Evolutionary conservation across 2,888 invertebrate species (phyloP), one percentile per base, ranked within the genome.

Genomic region (Drepanosiphum platanoidis): DNA sequence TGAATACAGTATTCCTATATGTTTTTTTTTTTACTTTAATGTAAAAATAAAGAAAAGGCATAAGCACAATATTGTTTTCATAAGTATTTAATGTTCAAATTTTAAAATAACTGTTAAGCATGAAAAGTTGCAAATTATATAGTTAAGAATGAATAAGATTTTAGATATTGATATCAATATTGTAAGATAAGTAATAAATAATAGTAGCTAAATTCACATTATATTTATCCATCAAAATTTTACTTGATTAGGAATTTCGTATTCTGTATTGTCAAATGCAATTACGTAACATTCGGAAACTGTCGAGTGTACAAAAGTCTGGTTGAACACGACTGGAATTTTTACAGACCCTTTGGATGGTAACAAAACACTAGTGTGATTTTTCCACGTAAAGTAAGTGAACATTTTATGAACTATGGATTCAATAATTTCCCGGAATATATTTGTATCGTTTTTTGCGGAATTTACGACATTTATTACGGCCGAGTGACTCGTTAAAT

Each of bases 301-400:
- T 3, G 84, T 15, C 0, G 75, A 68, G 8, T 22, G 22, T 3
- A 77, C 68, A 2, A 68, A 64, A 15, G 58, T 36, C n/a, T 39
- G 36, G 39, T 84, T 77, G 52, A 84, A 84, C n/a, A 39, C 30
- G 13, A 84, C 68, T 2, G 84, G 74, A n/a, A 84, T 30, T 52
- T 58, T 75, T 22, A 58, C 75, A 22, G 66, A 52, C 22, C 34
- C 36, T n/a, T 68, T 84, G 0, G 84, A 75, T 11, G 77, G 84
- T 39, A 84, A 68, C 39, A 77, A 13, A 1, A 84, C 84, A 22
- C 68, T 68, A 13, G 34, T 39, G 34, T 77, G 66, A 9, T 77
- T 68, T 70, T 13, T 58, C 84, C 84, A 84, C 22, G 39, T 68
- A 39, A 84, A 84, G 22, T 84, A 9, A 30, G 5, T 52, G 13